phyloP scores from a whole-genome alignment of 2,888 invertebrate species.

The Parthenolecanium corni region DNA sequence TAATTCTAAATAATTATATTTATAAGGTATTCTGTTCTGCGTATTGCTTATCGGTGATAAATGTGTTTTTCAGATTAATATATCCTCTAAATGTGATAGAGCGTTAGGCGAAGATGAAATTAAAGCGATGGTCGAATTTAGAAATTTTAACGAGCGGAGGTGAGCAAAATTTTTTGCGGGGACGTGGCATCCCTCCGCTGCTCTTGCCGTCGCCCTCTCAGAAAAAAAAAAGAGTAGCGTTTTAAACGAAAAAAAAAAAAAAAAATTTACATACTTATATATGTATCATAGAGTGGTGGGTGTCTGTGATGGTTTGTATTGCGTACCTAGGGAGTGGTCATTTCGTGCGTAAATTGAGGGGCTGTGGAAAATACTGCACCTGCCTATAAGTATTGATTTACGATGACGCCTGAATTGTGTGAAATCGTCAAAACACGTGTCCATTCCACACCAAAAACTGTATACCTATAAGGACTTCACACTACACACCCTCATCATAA shows the following conservation, averaged over 20 bases:
- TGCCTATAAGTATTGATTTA: no score
- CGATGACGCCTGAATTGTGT: no score
- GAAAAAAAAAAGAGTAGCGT: constrained; percentile 24
- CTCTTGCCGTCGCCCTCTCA: constrained; percentile 23
- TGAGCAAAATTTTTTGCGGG: constrained; percentile 22
- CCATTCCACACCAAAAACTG: no score
- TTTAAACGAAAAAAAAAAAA: no score
- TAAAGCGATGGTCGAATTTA: constrained; percentile 1
- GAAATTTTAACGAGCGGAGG: constrained; percentile 11
- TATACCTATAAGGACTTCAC: no score
- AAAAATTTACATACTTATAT: no score
- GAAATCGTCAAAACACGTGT: no score
- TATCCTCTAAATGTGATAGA: background rate
- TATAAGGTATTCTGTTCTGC: no score
- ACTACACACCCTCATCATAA: no score
- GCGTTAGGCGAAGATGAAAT: constrained; percentile 3
- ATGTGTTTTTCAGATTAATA: constrained; percentile 10
- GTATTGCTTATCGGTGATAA: background rate
- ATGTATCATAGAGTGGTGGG: constrained; percentile 21
- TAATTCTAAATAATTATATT: no score
- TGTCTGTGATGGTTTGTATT: constrained; percentile 15
- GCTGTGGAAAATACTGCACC: no score
- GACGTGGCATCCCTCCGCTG: constrained; percentile 23
- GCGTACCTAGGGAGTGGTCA: background rate
- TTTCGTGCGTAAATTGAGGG: background rate